Conservation (phyloP, 2,113 vertebrate genomes). For the Spea multiplicata region DNA sequence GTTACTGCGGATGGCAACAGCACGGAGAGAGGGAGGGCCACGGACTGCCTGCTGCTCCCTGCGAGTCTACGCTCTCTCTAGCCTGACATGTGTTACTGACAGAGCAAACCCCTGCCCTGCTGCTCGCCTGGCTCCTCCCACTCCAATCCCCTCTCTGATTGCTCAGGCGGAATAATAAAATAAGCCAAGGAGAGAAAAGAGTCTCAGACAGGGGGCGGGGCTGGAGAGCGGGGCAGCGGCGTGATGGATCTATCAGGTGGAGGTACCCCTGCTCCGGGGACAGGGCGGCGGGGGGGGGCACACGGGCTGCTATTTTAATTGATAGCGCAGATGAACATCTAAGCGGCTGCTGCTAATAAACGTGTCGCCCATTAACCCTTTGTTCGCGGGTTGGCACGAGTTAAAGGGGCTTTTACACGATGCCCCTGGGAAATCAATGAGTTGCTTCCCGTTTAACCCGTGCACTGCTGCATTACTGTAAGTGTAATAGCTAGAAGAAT, state of each 20-base stretch:
- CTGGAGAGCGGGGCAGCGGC: not conserved
- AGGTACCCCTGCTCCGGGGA: not conserved
- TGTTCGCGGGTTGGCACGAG: not conserved
- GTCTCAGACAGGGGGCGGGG: slow-evolving; percentile 19
- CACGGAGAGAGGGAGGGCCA: slow-evolving; percentile 49
- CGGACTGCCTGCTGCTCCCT: slow-evolving; percentile 47
- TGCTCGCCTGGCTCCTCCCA: slow-evolving; percentile 74
- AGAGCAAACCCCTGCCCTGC: slow-evolving; percentile 82
- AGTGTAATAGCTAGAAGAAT: not conserved
- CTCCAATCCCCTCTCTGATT: slow-evolving; percentile 75
- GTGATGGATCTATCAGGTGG: slow-evolving; percentile 4
- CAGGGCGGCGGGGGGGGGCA: not conserved
- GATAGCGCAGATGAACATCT: slow-evolving; percentile 4
- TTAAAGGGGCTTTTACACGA: too few species aligned
- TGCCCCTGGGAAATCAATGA: too few species aligned
- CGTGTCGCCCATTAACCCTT: not conserved
- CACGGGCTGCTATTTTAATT: slow-evolving; percentile 10
- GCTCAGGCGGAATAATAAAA: slow-evolving; percentile 84
- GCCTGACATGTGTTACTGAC: slow-evolving; percentile 91
- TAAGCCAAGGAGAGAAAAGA: slow-evolving; percentile 61
- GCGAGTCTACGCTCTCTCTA: slow-evolving; percentile 56
- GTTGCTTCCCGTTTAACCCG: too few species aligned
- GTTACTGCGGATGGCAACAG: not conserved
- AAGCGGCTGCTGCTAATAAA: slow-evolving; percentile 11
- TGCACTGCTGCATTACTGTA: too few species aligned